Evolutionary conservation across 2,113 vertebrate species (phyloP).

Genomic region (Phaetusa simplex): DNA sequence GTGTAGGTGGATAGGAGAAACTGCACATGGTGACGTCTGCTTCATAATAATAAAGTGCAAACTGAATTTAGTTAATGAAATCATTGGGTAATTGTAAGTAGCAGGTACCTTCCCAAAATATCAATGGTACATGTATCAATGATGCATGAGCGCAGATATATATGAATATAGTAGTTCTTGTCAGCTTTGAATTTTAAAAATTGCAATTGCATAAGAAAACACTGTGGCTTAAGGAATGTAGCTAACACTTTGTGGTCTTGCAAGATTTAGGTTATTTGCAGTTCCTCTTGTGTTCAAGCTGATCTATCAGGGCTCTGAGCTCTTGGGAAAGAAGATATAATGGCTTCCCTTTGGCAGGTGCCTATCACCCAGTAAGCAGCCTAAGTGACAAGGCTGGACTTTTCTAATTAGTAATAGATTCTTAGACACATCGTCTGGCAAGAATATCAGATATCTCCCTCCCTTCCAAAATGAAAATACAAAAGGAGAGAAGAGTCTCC

Average conservation of each 20-base stretch:
- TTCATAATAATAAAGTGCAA: neutral
- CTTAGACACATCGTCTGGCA: neutral
- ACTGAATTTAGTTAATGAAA: neutral
- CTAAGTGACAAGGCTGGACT: neutral
- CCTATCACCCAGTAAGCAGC: neutral
- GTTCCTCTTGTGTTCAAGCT: neutral
- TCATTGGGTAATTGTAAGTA: neutral
- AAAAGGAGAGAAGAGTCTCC: neutral
- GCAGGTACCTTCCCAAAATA: neutral
- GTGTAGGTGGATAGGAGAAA: constrained; percentile 51
- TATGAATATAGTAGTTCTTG: neutral
- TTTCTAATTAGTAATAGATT: neutral
- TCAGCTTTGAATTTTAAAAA: neutral
- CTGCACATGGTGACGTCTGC: neutral
- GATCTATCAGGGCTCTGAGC: neutral
- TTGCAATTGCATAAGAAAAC: neutral
- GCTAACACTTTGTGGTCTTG: neutral
- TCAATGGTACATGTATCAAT: neutral
- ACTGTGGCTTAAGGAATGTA: neutral
- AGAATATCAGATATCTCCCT: neutral
- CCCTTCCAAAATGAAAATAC: neutral
- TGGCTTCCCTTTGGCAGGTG: neutral
- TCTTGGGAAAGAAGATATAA: neutral
- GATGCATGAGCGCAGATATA: neutral
- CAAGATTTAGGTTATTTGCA: neutral